phyloP scores from a whole-genome alignment of 2,113 vertebrate genomes.

The Anolis sagrei region DNA sequence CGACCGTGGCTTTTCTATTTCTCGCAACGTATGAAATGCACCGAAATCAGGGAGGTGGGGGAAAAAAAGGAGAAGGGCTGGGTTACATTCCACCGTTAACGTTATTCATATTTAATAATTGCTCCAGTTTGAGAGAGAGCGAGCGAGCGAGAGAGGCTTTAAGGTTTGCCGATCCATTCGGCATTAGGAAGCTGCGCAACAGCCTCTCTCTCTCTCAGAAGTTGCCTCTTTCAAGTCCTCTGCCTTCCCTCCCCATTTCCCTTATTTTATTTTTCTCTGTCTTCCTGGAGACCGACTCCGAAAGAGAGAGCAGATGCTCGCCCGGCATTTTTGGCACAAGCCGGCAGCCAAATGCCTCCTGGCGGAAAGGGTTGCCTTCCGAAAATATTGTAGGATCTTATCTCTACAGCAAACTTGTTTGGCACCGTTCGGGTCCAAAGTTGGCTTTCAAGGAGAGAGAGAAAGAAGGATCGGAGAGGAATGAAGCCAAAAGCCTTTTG shows the following conservation, averaged over 20 bases:
- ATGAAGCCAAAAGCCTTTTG: background rate
- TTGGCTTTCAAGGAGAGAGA: conserved; percentile 44
- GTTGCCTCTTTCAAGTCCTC: conserved; percentile 62
- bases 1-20: background rate
- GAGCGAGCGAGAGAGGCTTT: background rate
- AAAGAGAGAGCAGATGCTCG: conserved; percentile 72
- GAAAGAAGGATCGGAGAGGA: background rate
- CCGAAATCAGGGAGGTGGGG: background rate
- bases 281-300: conserved; percentile 67
- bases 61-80: background rate
- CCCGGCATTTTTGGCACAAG: conserved; percentile 56
- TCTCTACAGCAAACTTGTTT: conserved; percentile 54
- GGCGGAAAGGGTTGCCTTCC: conserved; percentile 61
- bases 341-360: conserved; percentile 69
- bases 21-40: background rate
- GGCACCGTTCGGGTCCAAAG: conserved; percentile 47
- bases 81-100: conserved; percentile 45
- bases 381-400: conserved; percentile 57
- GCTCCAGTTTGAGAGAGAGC: conserved; percentile 46
- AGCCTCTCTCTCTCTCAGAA: conserved; percentile 52
- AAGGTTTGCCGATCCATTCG: conserved; percentile 46
- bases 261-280: conserved; percentile 59
- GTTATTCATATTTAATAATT: conserved; percentile 49
- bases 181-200: conserved; percentile 49
- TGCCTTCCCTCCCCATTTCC: conserved; percentile 7